These are phyloP conservation scores for Leucania comma DNA, from an alignment of 2,888 invertebrate species.

Conservation along the genomic window DNA sequence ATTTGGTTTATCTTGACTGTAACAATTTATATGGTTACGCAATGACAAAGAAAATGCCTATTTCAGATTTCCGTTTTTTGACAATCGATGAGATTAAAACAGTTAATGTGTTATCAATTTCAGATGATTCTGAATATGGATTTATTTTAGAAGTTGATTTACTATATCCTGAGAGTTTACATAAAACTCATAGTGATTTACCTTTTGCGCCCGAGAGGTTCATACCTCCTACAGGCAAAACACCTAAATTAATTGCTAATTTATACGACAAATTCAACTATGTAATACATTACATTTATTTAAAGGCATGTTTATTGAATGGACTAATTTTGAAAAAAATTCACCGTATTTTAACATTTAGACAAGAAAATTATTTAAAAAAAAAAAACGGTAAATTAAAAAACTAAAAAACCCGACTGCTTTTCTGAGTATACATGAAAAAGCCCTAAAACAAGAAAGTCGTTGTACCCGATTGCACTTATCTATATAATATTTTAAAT, in stretches of 20 bases:
- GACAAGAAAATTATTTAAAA: slow-evolving; percentile 3
- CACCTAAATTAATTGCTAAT: slow-evolving; percentile 2
- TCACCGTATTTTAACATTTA: background rate
- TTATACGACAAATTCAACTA: slow-evolving; percentile 6
- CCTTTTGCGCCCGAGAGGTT: slow-evolving; percentile 13
- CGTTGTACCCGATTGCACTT: too few relatives aligned
- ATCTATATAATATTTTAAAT: too few relatives aligned
- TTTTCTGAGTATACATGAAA: too few relatives aligned
- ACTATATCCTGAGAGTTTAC: background rate
- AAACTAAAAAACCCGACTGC: too few relatives aligned
- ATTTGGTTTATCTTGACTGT: background rate
- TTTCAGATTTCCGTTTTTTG: background rate
- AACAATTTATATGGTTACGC: background rate
- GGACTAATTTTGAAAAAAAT: slow-evolving; percentile 1
- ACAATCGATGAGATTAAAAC: too few relatives aligned
- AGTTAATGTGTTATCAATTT: too few relatives aligned
- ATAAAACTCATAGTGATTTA: background rate
- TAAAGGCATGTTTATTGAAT: background rate
- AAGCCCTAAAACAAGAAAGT: too few relatives aligned
- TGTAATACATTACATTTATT: too few relatives aligned
- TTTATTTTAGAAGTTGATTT: slow-evolving; percentile 13
- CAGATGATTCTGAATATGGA: background rate
- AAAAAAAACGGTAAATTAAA: too few relatives aligned
- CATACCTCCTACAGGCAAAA: background rate
- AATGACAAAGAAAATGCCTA: background rate